Percentiles rank a stretch among this genome's conserved stretches.
phyloP scores from a whole-genome alignment of 2,113 vertebrate genomes.

The Cardinalis cardinalis region DNA sequence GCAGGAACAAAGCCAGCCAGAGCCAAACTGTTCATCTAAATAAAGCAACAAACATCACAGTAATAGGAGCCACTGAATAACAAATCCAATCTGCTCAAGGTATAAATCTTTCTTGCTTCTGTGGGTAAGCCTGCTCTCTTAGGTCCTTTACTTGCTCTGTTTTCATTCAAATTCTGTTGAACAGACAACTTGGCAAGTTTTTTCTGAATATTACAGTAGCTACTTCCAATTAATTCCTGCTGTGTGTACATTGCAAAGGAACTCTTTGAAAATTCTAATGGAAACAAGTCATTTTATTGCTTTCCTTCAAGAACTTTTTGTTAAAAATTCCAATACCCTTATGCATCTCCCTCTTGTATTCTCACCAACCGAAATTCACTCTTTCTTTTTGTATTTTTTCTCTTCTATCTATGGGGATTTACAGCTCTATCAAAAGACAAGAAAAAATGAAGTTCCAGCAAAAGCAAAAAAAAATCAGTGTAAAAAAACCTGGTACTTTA shows the following conservation, averaged over 20 bases:
- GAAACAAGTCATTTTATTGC: background rate
- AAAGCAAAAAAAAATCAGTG: background rate
- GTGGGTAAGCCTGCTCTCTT: background rate
- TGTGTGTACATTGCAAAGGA: background rate
- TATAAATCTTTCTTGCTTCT: background rate
- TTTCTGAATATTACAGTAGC: background rate
- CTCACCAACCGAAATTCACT: background rate
- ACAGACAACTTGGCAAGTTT: background rate
- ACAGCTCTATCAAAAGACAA: background rate
- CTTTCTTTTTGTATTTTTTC: background rate
- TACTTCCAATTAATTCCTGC: background rate
- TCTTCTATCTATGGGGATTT: background rate
- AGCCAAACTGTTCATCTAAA: constrained; percentile 15
- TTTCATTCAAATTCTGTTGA: background rate
- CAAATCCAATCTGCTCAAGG: background rate
- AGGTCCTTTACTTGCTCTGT: background rate
- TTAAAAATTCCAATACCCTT: background rate
- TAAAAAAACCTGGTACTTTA: background rate
- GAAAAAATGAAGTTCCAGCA: background rate
- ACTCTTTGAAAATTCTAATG: background rate
- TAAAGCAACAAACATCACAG: constrained; percentile 21
- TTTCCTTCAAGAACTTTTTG: background rate
- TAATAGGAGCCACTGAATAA: background rate
- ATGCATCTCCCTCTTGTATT: background rate
- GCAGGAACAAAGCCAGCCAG: background rate